phyloP scores from a whole-genome alignment of 1,140 invertebrate species.

The Lordiphosa clarofinis region DNA sequence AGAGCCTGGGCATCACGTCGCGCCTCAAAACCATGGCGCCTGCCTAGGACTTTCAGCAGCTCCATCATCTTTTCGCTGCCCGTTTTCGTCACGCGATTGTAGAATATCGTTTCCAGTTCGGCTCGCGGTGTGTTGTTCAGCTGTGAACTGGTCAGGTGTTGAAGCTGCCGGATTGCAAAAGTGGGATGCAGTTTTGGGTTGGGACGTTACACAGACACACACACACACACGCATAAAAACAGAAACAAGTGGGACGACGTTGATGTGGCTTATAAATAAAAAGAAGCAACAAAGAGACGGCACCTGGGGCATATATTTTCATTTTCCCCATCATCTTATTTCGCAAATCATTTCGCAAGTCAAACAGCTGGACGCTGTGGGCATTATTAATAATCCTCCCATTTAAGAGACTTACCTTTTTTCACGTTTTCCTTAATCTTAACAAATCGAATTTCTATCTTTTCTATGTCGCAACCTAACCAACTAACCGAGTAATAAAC shows the following conservation, averaged over 20 bases:
- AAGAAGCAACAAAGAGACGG: constrained; percentile 1
- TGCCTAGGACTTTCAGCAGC: constrained; percentile 86
- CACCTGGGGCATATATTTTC: constrained; percentile 21
- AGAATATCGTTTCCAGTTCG: constrained; percentile 89
- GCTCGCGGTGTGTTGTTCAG: constrained; percentile 90
- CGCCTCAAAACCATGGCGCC: constrained; percentile 88
- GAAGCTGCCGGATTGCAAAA: constrained; percentile 69
- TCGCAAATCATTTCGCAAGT: constrained; percentile 35
- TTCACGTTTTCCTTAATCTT: constrained; percentile 34
- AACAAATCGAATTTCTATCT: constrained; percentile 64
- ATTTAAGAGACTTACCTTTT: constrained; percentile 62
- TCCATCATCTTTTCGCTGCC: constrained; percentile 93
- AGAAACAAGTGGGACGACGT: constrained; percentile 14
- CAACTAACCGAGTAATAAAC: constrained; percentile 1
- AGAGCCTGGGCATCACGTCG: constrained; percentile 90
- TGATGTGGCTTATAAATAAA: too few relatives aligned
- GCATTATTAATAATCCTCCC: constrained; percentile 50
- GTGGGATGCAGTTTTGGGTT: constrained; percentile 48
- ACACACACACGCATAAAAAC: constrained; percentile 34
- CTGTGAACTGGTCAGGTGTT: constrained; percentile 72
- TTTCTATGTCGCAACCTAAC: constrained; percentile 58
- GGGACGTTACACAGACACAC: constrained; percentile 32
- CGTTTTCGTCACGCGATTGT: constrained; percentile 94
- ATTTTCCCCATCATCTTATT: constrained; percentile 32
- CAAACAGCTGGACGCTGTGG: constrained; percentile 35